Evolutionary conservation across 1,140 invertebrate species (phyloP).

Genomic region (Hesperophylax magnus): DNA sequence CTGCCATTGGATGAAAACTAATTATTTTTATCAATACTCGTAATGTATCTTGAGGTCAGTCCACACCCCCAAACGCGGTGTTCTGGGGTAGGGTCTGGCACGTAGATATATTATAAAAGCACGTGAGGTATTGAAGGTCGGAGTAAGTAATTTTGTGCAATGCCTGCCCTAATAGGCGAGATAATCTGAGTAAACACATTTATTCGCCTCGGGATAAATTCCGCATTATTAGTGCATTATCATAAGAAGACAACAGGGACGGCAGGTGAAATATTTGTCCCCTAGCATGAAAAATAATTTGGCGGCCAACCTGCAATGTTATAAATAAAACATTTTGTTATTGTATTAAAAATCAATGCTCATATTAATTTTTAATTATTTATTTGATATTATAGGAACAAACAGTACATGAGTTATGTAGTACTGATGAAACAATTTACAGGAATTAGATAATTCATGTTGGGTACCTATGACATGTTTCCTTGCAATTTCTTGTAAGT

Average conservation of each 20-base stretch:
- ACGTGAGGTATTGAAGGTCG: conserved; percentile 18
- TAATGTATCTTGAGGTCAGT: conserved; percentile 1
- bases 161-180: conserved; percentile 25
- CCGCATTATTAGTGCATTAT: conserved; percentile 24
- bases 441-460: no score
- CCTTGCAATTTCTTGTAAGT: no score
- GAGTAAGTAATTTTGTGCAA: conserved; percentile 33
- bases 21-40: conserved; percentile 15
- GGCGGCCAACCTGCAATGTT: no score
- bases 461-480: no score
- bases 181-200: conserved; percentile 43
- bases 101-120: background rate
- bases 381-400: no score
- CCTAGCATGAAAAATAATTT: background rate
- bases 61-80: background rate
- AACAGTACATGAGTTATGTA: no score
- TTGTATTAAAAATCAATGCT: no score
- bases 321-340: no score
- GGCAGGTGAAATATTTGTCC: background rate
- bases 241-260: background rate
- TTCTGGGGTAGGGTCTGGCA: background rate
- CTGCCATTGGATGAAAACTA: no score
- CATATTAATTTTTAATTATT: no score
- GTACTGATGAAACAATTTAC: no score
- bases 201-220: conserved; percentile 27